These are phyloP conservation scores for Darevskia mixta DNA, from an alignment of 2,797 vertebrate species.

Conservation along the genomic window DNA sequence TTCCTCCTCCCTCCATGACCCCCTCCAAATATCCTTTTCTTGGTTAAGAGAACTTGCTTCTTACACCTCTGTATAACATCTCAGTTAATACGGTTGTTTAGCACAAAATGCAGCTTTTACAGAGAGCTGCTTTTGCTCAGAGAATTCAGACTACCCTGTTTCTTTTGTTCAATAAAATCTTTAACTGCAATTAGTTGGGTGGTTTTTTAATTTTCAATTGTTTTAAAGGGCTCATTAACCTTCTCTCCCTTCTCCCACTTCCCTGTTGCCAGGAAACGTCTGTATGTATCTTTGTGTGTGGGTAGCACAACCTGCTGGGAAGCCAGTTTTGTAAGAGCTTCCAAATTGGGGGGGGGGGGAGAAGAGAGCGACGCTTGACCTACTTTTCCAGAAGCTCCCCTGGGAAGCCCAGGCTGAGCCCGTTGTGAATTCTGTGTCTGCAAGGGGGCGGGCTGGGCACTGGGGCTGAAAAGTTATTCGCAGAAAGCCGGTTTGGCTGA, in stretches of 20 bases:
- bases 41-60: constrained; percentile 75
- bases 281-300: constrained; percentile 40
- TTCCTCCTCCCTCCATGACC: rapidly evolving
- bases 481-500: background rate
- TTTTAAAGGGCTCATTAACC: constrained; percentile 71
- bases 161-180: constrained; percentile 84
- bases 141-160: constrained; percentile 79
- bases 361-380: constrained; percentile 35
- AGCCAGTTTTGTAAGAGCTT: constrained; percentile 62
- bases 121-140: constrained; percentile 80
- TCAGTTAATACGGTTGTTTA: constrained; percentile 79
- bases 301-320: constrained; percentile 66
- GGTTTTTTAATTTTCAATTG: constrained; percentile 30
- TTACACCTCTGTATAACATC: constrained; percentile 75
- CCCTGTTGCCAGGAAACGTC: constrained; percentile 63
- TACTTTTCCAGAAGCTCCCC: constrained; percentile 59
- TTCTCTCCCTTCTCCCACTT: constrained; percentile 50
- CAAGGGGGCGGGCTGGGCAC: background rate
- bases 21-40: constrained; percentile 60
- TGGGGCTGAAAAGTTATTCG: constrained; percentile 11
- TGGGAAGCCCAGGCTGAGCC: constrained; percentile 28
- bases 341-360: constrained; percentile 35
- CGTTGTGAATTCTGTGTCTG: constrained; percentile 45
- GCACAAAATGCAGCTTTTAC: constrained; percentile 78
- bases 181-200: constrained; percentile 75